phyloP scores from a whole-genome alignment of 2,113 vertebrate genomes.

The Coptodon bakossiorum region DNA sequence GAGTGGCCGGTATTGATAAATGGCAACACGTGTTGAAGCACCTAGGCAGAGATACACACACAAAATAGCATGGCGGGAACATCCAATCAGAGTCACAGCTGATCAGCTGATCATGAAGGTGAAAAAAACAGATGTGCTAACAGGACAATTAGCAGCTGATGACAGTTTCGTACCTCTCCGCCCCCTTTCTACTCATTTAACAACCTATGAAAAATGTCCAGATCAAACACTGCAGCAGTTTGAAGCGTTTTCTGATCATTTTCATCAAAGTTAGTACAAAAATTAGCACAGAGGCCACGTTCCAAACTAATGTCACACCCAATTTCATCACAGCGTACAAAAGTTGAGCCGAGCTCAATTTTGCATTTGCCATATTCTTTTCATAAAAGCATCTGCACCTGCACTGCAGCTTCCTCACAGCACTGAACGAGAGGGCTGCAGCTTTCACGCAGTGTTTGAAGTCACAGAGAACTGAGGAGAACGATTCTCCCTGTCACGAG shows the following conservation, averaged over 20 bases:
- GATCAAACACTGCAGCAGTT: not conserved
- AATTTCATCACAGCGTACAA: not conserved
- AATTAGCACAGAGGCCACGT: not conserved
- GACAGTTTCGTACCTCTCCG: not conserved
- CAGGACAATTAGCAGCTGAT: not conserved
- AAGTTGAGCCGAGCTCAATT: not conserved
- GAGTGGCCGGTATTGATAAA: constrained; percentile 23
- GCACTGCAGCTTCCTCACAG: not conserved
- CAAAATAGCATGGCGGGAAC: not conserved
- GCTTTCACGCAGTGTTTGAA: not conserved
- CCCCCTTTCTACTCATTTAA: not conserved
- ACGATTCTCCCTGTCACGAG: not conserved
- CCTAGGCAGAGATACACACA: not conserved
- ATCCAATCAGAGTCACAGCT: not conserved
- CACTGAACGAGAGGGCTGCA: not conserved
- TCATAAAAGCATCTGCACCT: not conserved
- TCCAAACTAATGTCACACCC: not conserved
- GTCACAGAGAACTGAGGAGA: not conserved
- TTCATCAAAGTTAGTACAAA: not conserved
- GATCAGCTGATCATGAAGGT: not conserved
- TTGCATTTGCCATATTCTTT: not conserved
- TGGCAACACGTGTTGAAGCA: not conserved
- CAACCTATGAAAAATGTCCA: not conserved
- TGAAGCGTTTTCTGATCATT: fast-evolving
- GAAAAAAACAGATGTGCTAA: fast-evolving